phyloP scores from a whole-genome alignment of 2,797 vertebrate genomes.

The Dendrocincla fuliginosa region DNA sequence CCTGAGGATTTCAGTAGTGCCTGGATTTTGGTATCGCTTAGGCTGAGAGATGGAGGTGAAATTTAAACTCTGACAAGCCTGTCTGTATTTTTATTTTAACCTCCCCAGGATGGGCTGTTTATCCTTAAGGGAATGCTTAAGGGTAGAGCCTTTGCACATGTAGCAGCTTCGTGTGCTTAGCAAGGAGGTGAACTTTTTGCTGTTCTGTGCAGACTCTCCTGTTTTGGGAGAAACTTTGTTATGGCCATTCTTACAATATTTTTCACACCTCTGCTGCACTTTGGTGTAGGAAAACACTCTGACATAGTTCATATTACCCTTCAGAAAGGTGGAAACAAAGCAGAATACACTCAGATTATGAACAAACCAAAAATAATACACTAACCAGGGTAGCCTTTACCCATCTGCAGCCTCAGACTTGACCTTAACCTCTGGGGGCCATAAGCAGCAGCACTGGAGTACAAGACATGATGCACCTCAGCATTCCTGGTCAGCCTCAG shows the following conservation, averaged over 20 bases:
- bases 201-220: neutral
- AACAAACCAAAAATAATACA: neutral
- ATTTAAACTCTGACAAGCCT: conserved; percentile 33
- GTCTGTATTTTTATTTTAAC: neutral
- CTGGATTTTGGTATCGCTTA: conserved; percentile 42
- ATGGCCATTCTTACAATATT: neutral
- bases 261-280: neutral
- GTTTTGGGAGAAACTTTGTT: neutral
- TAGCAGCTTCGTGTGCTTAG: neutral
- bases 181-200: neutral
- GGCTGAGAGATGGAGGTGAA: conserved; percentile 29
- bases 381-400: neutral
- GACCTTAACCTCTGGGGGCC: neutral
- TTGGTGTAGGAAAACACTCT: neutral
- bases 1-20: conserved; percentile 32
- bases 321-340: neutral
- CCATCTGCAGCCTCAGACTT: neutral
- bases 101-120: neutral
- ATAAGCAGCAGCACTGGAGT: neutral
- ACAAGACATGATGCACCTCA: neutral
- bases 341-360: neutral
- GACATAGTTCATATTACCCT: neutral
- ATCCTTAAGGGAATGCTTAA: neutral
- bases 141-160: neutral
- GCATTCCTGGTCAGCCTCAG: neutral